Evolutionary conservation across 2,113 vertebrate genomes (phyloP), one percentile per base, ranked within the genome.

Genomic region (Chiloscyllium plagiosum): DNA sequence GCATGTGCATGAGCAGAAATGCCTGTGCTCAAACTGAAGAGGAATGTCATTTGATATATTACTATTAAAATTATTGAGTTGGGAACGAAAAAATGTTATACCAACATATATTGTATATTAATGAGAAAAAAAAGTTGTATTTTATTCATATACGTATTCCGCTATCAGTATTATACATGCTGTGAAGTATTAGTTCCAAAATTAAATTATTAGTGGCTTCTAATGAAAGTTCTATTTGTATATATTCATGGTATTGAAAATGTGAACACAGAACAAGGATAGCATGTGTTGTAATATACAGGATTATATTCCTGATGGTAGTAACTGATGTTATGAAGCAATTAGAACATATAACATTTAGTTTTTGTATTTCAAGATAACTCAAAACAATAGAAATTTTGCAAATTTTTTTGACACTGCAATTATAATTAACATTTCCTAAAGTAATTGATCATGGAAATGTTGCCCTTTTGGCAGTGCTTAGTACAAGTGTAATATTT

Each of bases 401-500:
- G n/a, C 69, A 95, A 50, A 52, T 72, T 10, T 95, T 70, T 90
- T 61, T 90, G 72, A 42, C 69, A 72, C 68, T 72, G 29, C 50
- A 69, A 72, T 72, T 95, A 52, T 72, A 95, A 95, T 72, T 70
- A 95, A 68, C 93, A 47, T 42, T 47, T 42, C 93, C n/a, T 47
- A n/a, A 22, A 70, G 24, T 95, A 72, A 95, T 52, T 33, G 69
- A 72, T 72, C 22, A 52, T 47, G 47, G 37, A 95, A 95, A 95
- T 26, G 12, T 22, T 95, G 94, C 42, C 68, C 69, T 72, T 93
- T 72, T 72, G 68, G 69, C 94, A 72, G 26, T 50, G 68, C 72
- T 72, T 52, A 72, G 33, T 72, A 3, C 65, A 69, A 8, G 68
- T 13, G 20, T 72, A 72, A 95, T 72, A 72, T 52, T 95, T 95